These are phyloP conservation scores for Nibea albiflora DNA, from an alignment of 2,113 vertebrate species.

Conservation along the genomic window DNA sequence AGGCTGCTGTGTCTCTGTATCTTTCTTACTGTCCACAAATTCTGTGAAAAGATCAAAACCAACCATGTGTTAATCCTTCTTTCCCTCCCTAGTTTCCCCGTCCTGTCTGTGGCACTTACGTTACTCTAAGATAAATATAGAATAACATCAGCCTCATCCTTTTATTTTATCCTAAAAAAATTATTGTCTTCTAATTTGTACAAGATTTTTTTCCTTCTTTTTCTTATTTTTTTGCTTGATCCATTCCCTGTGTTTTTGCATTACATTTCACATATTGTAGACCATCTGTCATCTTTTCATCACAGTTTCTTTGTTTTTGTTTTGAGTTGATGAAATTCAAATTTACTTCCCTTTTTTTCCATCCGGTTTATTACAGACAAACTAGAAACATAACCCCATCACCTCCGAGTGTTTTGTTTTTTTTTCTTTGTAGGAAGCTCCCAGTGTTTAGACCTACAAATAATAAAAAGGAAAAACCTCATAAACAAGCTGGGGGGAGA, in stretches of 20 bases:
- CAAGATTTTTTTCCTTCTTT: too few species aligned
- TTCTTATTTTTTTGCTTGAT: not conserved
- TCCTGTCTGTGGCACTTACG: not conserved
- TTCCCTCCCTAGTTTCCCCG: not conserved
- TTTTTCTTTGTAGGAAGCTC: not conserved
- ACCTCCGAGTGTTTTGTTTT: not conserved
- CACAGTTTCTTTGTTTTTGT: not conserved
- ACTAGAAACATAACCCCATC: not conserved
- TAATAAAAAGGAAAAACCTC: not conserved
- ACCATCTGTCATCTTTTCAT: not conserved
- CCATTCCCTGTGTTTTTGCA: not conserved
- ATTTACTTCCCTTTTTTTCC: not conserved
- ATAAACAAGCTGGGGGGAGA: not conserved
- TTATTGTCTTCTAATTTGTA: not conserved
- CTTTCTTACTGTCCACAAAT: not conserved
- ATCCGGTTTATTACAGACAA: not conserved
- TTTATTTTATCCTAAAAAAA: not conserved
- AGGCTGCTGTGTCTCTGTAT: not conserved
- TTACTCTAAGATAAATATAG: not conserved
- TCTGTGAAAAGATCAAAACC: not conserved
- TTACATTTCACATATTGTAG: not conserved
- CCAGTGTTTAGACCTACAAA: not conserved
- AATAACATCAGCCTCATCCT: not conserved
- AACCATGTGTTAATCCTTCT: not conserved
- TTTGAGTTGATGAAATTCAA: not conserved